A percentile compares a stretch with the other conserved stretches of the same genome.
These are phyloP conservation scores for Onychostoma macrolepis DNA, from an alignment of 2,113 vertebrate genomes.

Conservation along the genomic window DNA sequence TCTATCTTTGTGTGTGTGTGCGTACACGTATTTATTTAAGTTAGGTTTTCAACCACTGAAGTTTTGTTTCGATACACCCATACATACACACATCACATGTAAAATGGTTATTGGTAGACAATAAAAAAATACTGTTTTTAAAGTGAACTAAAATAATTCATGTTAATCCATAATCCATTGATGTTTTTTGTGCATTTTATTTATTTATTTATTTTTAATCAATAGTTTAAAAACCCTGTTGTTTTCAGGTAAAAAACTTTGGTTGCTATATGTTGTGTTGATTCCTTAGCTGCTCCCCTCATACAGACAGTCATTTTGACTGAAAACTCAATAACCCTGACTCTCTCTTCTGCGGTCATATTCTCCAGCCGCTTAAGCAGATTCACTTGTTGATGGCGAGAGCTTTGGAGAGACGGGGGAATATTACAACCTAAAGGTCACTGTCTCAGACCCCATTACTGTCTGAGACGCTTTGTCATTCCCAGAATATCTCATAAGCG, in stretches of 20 bases:
- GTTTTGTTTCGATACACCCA: too few relatives aligned
- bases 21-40: too few relatives aligned
- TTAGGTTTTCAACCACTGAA: too few relatives aligned
- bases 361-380: neutral
- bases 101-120: neutral
- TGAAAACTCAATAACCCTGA: neutral
- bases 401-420: constrained; percentile 25
- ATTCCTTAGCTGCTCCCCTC: neutral
- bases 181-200: too few relatives aligned
- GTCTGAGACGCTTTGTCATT: constrained; percentile 12
- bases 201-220: neutral
- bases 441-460: constrained; percentile 28
- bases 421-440: constrained; percentile 28
- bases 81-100: too few relatives aligned
- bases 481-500: constrained; percentile 32
- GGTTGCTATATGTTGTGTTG: neutral
- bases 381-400: constrained; percentile 34
- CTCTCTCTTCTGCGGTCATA: neutral
- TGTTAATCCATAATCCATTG: too few relatives aligned
- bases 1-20: too few relatives aligned
- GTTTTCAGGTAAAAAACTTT: neutral
- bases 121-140: neutral
- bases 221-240: neutral
- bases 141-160: neutral
- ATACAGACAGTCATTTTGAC: neutral